Evolutionary conservation across 2,888 invertebrate genomes (phyloP).

Genomic region (Cecidostiba fungosa): DNA sequence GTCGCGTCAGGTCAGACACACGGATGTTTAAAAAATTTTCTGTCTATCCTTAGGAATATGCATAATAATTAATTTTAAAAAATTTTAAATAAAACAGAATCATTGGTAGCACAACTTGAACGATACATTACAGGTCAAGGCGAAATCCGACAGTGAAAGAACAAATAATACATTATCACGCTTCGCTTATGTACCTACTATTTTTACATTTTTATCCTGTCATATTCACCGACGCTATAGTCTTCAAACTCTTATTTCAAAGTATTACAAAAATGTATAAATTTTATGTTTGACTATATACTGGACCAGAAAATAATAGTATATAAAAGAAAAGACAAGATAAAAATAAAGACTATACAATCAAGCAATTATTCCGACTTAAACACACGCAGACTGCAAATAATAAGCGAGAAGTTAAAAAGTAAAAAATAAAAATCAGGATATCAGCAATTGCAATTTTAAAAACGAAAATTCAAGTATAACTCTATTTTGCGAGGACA

Average conservation of each 20-base stretch:
- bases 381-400: background rate
- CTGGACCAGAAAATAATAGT: too few species aligned
- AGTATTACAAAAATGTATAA: too few species aligned
- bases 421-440: background rate
- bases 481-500: background rate
- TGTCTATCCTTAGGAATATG: too few species aligned
- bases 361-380: too few species aligned
- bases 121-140: slow-evolving; percentile 8
- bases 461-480: background rate
- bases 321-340: too few species aligned
- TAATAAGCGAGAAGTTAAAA: background rate
- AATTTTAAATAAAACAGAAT: background rate
- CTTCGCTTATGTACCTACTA: background rate
- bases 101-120: background rate
- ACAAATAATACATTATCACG: background rate
- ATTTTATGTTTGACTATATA: too few species aligned
- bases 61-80: too few species aligned
- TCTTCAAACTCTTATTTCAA: too few species aligned
- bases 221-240: background rate
- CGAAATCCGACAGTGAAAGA: background rate
- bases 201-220: background rate
- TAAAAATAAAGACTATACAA: too few species aligned
- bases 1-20: too few species aligned
- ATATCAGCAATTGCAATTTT: background rate
- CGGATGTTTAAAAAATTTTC: too few species aligned